These are phyloP conservation scores for Parus major DNA, from an alignment of 2,113 vertebrate species.

Conservation along the genomic window DNA sequence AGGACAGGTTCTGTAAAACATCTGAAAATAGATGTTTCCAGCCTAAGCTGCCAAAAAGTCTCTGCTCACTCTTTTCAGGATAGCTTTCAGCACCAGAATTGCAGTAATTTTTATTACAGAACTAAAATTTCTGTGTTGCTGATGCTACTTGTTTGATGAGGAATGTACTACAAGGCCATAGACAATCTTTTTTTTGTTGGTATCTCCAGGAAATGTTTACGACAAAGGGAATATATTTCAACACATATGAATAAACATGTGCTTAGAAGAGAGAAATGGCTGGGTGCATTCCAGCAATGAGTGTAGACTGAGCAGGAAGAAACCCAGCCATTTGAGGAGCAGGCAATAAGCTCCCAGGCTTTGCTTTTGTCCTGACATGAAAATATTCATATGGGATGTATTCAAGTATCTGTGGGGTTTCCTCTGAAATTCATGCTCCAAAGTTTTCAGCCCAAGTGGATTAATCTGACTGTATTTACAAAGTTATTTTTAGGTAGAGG, in stretches of 20 bases:
- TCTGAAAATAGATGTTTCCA: background rate
- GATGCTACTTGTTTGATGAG: background rate
- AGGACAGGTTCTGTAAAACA: background rate
- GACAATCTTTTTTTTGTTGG: background rate
- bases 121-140: background rate
- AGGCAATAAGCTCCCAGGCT: background rate
- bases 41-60: background rate
- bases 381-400: background rate
- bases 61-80: background rate
- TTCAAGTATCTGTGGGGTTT: background rate
- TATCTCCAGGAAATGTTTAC: background rate
- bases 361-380: background rate
- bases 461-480: background rate
- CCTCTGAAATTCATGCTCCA: background rate
- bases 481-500: background rate
- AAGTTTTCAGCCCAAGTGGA: background rate
- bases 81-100: background rate
- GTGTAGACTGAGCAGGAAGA: background rate
- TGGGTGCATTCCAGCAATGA: fast-evolving
- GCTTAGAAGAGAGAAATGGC: background rate
- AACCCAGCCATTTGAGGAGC: background rate
- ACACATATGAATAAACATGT: background rate
- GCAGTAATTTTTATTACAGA: background rate
- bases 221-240: background rate
- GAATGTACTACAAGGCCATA: background rate